Evolutionary conservation across 2,888 invertebrate species (phyloP).

Genomic region (Spatulosminthurus flaviceps): DNA sequence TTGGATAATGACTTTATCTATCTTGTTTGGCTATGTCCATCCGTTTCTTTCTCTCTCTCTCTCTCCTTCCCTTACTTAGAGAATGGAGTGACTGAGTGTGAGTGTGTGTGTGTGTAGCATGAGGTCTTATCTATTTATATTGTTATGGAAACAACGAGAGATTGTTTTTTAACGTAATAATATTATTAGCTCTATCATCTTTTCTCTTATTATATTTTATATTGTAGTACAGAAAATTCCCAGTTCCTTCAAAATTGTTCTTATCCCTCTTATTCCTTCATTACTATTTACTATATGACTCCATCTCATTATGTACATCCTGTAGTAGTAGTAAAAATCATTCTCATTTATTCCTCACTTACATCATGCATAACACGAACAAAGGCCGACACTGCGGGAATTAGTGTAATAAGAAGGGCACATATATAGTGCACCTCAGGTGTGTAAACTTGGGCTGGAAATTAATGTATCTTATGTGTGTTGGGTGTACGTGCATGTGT

Average conservation of each 20-base stretch:
- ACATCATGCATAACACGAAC: constrained; percentile 20
- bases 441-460: not conserved
- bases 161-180: constrained; percentile 38
- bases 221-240: no score
- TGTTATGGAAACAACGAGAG: constrained; percentile 37
- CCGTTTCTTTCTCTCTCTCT: constrained; percentile 1
- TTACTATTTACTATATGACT: not conserved
- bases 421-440: constrained; percentile 7
- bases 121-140: constrained; percentile 35
- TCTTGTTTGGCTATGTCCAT: constrained; percentile 26
- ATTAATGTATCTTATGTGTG: no score
- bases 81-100: no score
- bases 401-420: constrained; percentile 12
- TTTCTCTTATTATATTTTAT: not conserved
- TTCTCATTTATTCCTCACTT: constrained; percentile 23
- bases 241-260: not conserved
- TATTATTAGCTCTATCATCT: constrained; percentile 41
- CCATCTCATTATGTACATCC: no score
- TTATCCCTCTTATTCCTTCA: not conserved
- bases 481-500: no score
- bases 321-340: not conserved
- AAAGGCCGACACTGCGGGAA: constrained; percentile 24
- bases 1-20: constrained; percentile 48
- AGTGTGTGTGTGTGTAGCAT: constrained; percentile 26
- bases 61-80: not conserved